Evolutionary conservation across 2,113 vertebrate genomes (phyloP), one percentile per base, ranked within the genome.

Genomic region (Oreochromis aureus): DNA sequence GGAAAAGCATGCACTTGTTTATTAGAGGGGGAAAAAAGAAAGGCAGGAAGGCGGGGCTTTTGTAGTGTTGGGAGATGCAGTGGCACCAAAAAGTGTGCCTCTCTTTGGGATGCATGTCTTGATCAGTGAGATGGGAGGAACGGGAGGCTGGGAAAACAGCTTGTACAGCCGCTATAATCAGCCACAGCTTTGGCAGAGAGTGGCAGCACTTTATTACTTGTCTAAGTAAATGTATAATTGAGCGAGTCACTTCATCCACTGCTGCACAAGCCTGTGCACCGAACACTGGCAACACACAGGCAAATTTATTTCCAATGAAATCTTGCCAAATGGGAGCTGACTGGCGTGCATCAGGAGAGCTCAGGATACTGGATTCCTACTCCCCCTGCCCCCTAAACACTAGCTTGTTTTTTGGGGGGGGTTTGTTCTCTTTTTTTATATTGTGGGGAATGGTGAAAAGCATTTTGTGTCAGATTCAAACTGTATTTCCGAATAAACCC

Each of bases 181-280:
- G 76, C 80, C 79, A 69, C 53, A 46, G 91, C 85, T 86, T 89
- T 93, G 92, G 87, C 94, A 93, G 82, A 88, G 91, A 94, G 90
- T 86, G 93, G 87, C 93, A 86, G 76, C 80, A 34, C 92, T 94
- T 95, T 95, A 94, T 95, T 94, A 92, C 93, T 90, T 51, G 81
- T 91, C 93, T 92, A 91, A 87, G 87, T 84, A 90, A 94, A 95
- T 91, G 90, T 88, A 92, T 93, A 93, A 94, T 91, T 92, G 91
- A 94, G 86, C 27, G 13, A 93, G 91, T 92, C 91, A 84, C 89
- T 90, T 88, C 81, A 86, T 89, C 85, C 85, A 80, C 85, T 63
- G 69, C 63, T 69, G 89, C 84, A 24, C 56, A 24, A 86, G 78
- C 85, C 84, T 87, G 85, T 78, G 78, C 19, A 11, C 61, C 1